phyloP scores from a whole-genome alignment of 2,888 invertebrate species.

The Homarus gammarus region DNA sequence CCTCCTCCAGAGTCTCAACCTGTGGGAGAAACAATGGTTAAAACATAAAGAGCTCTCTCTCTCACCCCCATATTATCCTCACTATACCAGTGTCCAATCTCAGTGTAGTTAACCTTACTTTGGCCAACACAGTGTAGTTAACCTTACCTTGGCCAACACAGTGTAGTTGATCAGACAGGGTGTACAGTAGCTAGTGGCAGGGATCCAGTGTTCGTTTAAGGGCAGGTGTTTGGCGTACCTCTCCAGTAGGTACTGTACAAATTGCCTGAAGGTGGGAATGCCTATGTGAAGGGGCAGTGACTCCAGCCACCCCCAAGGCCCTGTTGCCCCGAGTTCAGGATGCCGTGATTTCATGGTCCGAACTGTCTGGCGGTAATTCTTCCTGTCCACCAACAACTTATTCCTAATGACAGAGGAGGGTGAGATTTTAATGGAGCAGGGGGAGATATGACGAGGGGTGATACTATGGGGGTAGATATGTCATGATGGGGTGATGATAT shows the following conservation, averaged over 20 bases:
- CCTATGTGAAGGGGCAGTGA: not conserved
- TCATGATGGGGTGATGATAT: too few relatives aligned
- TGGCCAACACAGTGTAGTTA: not conserved
- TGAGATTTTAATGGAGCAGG: not conserved
- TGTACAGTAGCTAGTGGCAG: conserved; percentile 45
- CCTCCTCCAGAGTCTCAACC: conserved; percentile 4
- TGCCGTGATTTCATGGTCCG: not conserved
- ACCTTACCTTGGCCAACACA: conserved; percentile 54
- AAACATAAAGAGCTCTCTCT: too few relatives aligned
- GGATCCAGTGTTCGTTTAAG: conserved; percentile 53
- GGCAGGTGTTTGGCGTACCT: not conserved
- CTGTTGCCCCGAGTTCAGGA: not conserved
- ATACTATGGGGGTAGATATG: too few relatives aligned
- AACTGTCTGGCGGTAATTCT: not conserved
- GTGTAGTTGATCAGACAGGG: conserved; percentile 53
- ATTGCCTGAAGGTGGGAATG: conserved; percentile 51
- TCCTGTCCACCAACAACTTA: not conserved
- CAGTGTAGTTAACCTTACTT: not conserved
- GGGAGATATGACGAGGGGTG: not conserved
- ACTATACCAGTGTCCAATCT: not conserved
- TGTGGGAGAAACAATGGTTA: not conserved
- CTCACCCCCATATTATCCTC: not conserved
- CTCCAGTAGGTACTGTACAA: conserved; percentile 59
- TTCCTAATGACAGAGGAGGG: not conserved
- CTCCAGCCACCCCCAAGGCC: not conserved